Base-by-base conservation (phyloP, 2,797 vertebrate genomes). In the Pogoniulus pusillus region DNA sequence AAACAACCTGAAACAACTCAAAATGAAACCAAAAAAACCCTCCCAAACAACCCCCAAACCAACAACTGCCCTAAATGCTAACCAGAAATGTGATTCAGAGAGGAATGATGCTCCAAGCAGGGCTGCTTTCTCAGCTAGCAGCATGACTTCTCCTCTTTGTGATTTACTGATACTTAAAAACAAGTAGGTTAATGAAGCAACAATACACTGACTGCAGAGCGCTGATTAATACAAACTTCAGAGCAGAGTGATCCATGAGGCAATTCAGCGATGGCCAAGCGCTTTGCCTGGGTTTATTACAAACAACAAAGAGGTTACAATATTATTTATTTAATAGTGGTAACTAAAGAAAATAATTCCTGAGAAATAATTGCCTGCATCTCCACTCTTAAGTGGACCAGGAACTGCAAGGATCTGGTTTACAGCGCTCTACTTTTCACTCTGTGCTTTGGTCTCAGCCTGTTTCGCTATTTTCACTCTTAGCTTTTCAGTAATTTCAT, bases 151-250 rank as follows among this genome's bases (percentile, higher is more conserved):
- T 85, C 87, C 94, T 95, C 94, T 86, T 74, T 87, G 91, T 86
- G 89, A 96, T 95, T 94, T 94, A 90, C 85, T 91, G 92, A 87
- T 87, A 94, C 90, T 96, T 95, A 95, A 95, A 90, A 96, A 93
- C 95, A 96, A 95, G 93, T 89, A 95, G 95, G 95, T 96, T 95
- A 97, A 96, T 93, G 94, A 96, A 95, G 90, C 91, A 94, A 95
- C 92, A 87, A 87, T 84, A 60, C 91, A 77, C 68, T 77, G 88
- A 92, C 95, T 88, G 93, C 26, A 0, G 95, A 93, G 89, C 37
- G 64, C 88, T 94, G 96, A 95, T 96, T 95, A 95, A 96, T 85
- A 88, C 82, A 63, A 89, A 90, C 92, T 92, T 91, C 94, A 64
- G 82, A 68, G 91, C 83, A 23, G 7, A 34, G 90, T 24, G 82